Percentiles rank a stretch among this genome's conserved stretches.
These are phyloP conservation scores for Teleogryllus occipitalis DNA, from an alignment of 1,140 invertebrate species.

Conservation along the genomic window DNA sequence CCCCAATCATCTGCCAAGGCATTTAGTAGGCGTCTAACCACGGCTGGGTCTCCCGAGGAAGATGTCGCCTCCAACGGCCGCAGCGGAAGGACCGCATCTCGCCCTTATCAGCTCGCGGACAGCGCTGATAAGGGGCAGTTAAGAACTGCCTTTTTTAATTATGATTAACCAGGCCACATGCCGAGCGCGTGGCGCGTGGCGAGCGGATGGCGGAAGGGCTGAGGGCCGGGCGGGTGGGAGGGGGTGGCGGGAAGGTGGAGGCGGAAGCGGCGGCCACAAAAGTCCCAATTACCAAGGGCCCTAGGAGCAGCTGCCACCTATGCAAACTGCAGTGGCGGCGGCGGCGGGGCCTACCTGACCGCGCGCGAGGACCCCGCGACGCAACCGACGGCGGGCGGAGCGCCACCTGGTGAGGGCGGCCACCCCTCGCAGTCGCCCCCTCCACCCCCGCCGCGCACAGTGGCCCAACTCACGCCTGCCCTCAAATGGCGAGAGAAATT, in stretches of 20 bases:
- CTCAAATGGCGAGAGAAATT: background rate
- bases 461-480: background rate
- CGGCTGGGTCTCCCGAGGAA: background rate
- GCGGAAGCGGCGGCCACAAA: background rate
- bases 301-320: background rate
- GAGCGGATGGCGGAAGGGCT: background rate
- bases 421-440: too few species aligned
- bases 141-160: background rate
- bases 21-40: background rate
- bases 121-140: background rate
- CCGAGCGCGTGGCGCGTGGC: too few species aligned
- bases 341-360: background rate
- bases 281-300: background rate
- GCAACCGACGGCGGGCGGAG: too few species aligned
- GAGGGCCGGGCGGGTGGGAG: too few species aligned
- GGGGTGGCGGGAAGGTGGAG: too few species aligned
- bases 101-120: too few species aligned
- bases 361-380: too few species aligned
- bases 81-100: too few species aligned
- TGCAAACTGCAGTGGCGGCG: background rate
- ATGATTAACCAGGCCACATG: background rate
- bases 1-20: too few species aligned
- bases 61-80: too few species aligned
- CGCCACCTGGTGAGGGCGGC: background rate
- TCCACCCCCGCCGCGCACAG: background rate